phyloP scores from a whole-genome alignment of 2,888 invertebrate species.

The Dolomedes plantarius region DNA sequence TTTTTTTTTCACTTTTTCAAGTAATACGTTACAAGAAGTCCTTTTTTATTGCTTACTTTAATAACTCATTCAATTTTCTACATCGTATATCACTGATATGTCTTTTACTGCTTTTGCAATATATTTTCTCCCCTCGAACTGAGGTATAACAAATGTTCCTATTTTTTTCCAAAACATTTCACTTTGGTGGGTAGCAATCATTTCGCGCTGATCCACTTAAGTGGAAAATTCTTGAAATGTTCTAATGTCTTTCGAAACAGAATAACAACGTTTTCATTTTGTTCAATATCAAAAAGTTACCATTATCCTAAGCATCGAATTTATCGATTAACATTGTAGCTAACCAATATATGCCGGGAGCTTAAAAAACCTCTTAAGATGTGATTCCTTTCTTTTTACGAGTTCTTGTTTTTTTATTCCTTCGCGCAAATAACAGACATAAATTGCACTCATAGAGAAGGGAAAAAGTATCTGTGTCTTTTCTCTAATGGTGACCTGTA shows the following conservation, averaged over 20 bases:
- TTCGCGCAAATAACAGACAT: slow-evolving; percentile 26
- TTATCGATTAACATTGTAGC: slow-evolving; percentile 38
- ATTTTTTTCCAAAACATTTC: slow-evolving; percentile 11
- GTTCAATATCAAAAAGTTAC: slow-evolving; percentile 10
- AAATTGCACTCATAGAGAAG: slow-evolving; percentile 13
- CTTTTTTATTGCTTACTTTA: no score
- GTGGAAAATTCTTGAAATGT: slow-evolving; percentile 9
- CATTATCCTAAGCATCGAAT: slow-evolving; percentile 5
- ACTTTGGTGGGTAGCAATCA: slow-evolving; percentile 3
- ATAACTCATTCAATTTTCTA: not conserved
- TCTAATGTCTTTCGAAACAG: slow-evolving; percentile 7
- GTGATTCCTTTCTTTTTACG: slow-evolving; percentile 14
- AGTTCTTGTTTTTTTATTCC: not conserved
- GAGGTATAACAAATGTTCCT: not conserved
- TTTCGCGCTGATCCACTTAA: not conserved
- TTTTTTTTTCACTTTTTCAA: no score
- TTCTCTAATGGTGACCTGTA: slow-evolving; percentile 12
- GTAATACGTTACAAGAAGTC: no score
- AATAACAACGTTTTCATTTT: slow-evolving; percentile 5
- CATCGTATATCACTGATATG: not conserved
- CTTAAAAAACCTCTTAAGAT: slow-evolving; percentile 29
- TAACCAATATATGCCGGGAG: slow-evolving; percentile 25
- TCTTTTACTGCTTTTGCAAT: not conserved
- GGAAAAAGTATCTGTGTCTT: slow-evolving; percentile 14
- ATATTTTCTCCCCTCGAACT: not conserved